These are phyloP conservation scores for Lathamus discolor DNA, from an alignment of 2,113 vertebrate genomes.

Conservation along the genomic window DNA sequence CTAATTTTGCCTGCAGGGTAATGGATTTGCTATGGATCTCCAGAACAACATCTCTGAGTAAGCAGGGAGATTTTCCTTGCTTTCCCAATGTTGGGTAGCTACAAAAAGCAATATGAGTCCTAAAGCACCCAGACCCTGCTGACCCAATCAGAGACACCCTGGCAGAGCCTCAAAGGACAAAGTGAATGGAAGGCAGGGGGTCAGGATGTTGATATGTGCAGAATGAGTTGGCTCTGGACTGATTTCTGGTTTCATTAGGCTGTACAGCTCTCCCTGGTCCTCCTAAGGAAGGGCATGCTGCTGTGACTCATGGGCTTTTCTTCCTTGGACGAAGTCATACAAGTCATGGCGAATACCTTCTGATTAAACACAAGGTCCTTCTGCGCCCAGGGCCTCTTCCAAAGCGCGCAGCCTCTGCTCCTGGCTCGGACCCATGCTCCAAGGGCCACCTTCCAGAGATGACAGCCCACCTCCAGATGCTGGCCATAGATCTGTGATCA, in stretches of 20 bases:
- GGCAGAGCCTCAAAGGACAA: not conserved
- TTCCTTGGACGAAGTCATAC: not conserved
- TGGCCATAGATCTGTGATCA: not conserved
- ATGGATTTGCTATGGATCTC: not conserved
- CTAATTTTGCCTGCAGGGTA: not conserved
- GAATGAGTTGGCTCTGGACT: not conserved
- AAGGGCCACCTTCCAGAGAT: not conserved
- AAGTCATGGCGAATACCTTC: not conserved
- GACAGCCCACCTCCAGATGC: constrained; percentile 20
- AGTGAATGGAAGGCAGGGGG: not conserved
- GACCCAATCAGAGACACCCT: not conserved
- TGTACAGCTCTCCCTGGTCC: not conserved
- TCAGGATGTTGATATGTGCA: not conserved
- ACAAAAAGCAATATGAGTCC: not conserved
- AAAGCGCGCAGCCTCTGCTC: not conserved
- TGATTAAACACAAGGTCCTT: not conserved
- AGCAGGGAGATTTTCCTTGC: not conserved
- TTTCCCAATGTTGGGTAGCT: not conserved
- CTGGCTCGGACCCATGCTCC: not conserved
- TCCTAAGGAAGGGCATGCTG: not conserved
- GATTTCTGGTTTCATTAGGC: not conserved
- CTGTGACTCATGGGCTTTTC: not conserved
- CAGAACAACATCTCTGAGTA: not conserved
- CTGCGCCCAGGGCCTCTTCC: not conserved
- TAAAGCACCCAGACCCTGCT: not conserved